phyloP scores from a whole-genome alignment of 2,888 invertebrate species.

The Brachypalpus laphriformis region DNA sequence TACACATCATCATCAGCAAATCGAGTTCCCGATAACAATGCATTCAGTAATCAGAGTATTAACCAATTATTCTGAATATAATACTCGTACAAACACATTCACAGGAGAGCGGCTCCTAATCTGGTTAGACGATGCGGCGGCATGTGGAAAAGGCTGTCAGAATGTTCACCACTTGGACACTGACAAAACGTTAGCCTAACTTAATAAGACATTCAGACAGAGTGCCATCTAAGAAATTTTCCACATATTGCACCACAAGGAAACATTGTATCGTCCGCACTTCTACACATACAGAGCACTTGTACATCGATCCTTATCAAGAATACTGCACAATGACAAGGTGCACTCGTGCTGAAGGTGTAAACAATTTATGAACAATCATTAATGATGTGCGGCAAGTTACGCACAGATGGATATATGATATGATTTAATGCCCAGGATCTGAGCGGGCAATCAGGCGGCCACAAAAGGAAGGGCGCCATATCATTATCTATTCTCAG shows the following conservation, averaged over 20 bases:
- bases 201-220: background rate
- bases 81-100: too few relatives aligned
- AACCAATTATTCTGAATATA: slow-evolving; percentile 53
- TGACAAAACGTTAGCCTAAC: background rate
- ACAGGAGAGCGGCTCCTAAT: slow-evolving; percentile 6
- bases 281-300: background rate
- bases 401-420: background rate
- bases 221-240: background rate
- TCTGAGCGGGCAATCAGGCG: background rate
- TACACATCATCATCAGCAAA: slow-evolving; percentile 22
- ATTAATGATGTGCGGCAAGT: slow-evolving; percentile 18
- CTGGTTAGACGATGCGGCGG: background rate
- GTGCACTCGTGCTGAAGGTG: background rate
- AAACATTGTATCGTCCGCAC: background rate
- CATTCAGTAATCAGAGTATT: slow-evolving; percentile 59
- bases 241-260: slow-evolving; percentile 24
- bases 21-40: slow-evolving; percentile 54
- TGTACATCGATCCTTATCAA: background rate
- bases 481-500: too few relatives aligned
- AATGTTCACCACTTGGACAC: background rate
- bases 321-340: background rate
- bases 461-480: background rate
- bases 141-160: background rate
- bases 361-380: slow-evolving; percentile 4
- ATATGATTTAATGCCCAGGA: background rate